phyloP scores from a whole-genome alignment of 2,888 invertebrate species.

The Tipula unca region DNA sequence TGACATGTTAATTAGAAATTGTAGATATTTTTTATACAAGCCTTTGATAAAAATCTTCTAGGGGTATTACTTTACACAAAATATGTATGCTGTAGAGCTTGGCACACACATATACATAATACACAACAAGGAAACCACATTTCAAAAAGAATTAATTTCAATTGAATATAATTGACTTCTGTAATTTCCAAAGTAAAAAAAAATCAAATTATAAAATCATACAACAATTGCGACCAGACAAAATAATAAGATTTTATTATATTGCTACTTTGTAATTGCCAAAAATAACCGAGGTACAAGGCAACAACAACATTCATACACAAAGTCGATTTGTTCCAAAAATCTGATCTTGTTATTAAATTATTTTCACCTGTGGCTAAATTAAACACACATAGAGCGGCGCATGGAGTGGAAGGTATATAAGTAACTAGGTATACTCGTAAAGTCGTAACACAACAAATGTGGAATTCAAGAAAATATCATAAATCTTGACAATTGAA shows the following conservation, averaged over 20 bases:
- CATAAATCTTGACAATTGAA: conserved; percentile 8
- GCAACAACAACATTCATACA: neutral
- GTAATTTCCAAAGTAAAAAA: neutral
- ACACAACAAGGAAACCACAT: neutral
- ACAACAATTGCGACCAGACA: neutral
- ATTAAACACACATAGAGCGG: neutral
- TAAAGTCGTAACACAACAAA: neutral
- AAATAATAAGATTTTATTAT: neutral
- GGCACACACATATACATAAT: neutral
- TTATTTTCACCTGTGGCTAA: conserved; percentile 14
- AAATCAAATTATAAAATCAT: neutral
- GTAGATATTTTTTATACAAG: neutral
- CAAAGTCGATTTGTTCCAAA: neutral
- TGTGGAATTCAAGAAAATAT: neutral
- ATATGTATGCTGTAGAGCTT: neutral
- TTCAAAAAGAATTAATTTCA: conserved; percentile 8
- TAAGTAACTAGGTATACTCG: neutral
- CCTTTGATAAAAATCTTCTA: neutral
- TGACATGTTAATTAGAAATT: neutral
- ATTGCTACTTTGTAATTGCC: neutral
- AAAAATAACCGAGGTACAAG: neutral
- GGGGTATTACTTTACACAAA: neutral
- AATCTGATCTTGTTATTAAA: neutral
- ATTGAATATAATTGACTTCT: conserved; percentile 14
- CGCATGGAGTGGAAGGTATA: neutral